These are phyloP conservation scores for Caenorhabditis doughertyi DNA, from an alignment of 2,888 invertebrate genomes.

Conservation along the genomic window DNA sequence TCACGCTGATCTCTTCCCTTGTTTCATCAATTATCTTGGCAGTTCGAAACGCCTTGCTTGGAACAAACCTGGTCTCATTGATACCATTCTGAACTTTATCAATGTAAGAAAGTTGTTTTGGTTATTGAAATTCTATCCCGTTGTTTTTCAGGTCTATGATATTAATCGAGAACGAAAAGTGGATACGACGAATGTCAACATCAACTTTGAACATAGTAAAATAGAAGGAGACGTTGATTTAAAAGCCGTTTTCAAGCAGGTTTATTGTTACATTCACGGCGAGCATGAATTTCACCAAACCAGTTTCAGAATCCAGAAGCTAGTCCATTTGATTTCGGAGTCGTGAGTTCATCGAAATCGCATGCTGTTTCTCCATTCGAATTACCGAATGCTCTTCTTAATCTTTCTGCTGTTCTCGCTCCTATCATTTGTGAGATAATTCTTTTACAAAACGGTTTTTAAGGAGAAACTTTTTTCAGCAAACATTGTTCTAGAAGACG, in stretches of 20 bases:
- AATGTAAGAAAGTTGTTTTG: constrained; percentile 37
- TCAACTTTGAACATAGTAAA: constrained; percentile 45
- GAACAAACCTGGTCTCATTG: constrained; percentile 67
- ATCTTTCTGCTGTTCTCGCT: constrained; percentile 60
- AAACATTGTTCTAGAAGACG: constrained; percentile 64
- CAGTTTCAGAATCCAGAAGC: constrained; percentile 38
- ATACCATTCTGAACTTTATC: constrained; percentile 64
- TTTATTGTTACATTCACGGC: not conserved
- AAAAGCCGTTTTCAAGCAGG: constrained; percentile 25
- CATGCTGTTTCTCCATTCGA: constrained; percentile 70
- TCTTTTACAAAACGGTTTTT: not conserved
- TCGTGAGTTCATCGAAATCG: constrained; percentile 53
- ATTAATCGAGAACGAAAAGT: constrained; percentile 37
- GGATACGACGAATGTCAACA: not conserved
- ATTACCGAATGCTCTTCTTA: constrained; percentile 66
- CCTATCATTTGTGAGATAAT: constrained; percentile 56
- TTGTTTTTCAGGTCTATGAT: constrained; percentile 53
- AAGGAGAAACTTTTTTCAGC: constrained; percentile 37
- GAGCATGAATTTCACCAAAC: not conserved
- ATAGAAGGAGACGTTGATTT: constrained; percentile 29
- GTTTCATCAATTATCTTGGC: constrained; percentile 69
- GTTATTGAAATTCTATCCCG: not conserved
- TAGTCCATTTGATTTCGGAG: constrained; percentile 67
- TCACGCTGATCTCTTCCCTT: constrained; percentile 70
- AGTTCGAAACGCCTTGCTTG: constrained; percentile 65